Percentiles rank a stretch among this genome's conserved stretches.
phyloP scores from a whole-genome alignment of 1,140 invertebrate species.

The Chymomyza costata region DNA sequence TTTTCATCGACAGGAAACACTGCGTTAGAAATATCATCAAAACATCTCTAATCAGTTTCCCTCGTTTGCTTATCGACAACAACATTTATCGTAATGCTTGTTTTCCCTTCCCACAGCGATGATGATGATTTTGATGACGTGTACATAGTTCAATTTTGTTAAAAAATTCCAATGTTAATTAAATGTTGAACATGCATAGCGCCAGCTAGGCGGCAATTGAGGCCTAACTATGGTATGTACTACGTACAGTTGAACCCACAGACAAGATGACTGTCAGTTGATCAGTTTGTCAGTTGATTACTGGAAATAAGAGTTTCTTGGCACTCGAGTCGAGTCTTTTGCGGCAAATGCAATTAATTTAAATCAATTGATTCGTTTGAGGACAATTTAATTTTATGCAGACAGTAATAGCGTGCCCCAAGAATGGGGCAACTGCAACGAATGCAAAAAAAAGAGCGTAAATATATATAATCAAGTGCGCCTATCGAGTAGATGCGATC shows the following conservation, averaged over 20 bases:
- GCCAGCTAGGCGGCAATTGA: slow-evolving; percentile 40
- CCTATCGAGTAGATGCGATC: too few relatives aligned
- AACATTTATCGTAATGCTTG: too few relatives aligned
- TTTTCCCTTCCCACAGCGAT: too few relatives aligned
- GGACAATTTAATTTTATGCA: slow-evolving; percentile 75
- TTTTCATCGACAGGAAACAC: too few relatives aligned
- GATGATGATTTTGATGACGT: too few relatives aligned
- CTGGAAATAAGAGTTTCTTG: too few relatives aligned
- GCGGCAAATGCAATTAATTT: slow-evolving; percentile 74
- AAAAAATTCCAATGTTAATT: slow-evolving; percentile 62
- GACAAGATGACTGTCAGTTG: slow-evolving; percentile 23
- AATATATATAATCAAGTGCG: slow-evolving; percentile 24
- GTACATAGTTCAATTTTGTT: too few relatives aligned
- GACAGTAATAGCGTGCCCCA: slow-evolving; percentile 21
- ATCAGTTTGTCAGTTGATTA: slow-evolving; percentile 34
- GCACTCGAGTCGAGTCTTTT: slow-evolving; percentile 52
- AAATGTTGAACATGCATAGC: slow-evolving; percentile 39
- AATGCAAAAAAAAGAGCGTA: slow-evolving; percentile 16
- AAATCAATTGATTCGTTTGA: slow-evolving; percentile 75
- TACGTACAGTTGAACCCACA: slow-evolving; percentile 11
- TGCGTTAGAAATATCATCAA: too few relatives aligned
- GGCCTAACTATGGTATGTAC: too few relatives aligned
- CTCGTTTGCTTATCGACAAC: too few relatives aligned
- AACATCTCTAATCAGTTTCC: too few relatives aligned
- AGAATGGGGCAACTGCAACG: slow-evolving; percentile 12